Conservation (phyloP, 2,888 invertebrate genomes). For the Meganola albula region DNA sequence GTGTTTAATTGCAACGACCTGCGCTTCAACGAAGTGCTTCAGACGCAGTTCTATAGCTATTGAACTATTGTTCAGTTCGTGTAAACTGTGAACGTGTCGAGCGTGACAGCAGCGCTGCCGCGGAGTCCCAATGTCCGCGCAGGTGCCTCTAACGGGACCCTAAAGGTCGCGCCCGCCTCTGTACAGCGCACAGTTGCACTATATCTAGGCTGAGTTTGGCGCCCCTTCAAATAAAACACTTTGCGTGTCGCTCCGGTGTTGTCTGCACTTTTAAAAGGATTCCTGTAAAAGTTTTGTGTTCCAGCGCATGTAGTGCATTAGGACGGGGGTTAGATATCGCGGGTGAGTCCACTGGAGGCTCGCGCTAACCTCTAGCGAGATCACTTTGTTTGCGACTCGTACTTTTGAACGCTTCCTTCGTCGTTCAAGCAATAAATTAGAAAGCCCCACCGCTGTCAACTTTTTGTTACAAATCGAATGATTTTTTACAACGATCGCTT, state of each 20-base stretch:
- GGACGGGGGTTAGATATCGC: no score
- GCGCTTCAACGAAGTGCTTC: no score
- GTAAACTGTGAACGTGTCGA: no score
- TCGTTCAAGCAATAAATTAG: constrained; percentile 54
- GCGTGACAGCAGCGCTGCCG: constrained; percentile 26
- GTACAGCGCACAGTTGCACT: constrained; percentile 4
- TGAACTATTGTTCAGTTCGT: no score
- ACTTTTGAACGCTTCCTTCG: constrained; percentile 39
- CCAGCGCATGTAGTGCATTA: no score
- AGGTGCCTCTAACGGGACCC: constrained; percentile 57
- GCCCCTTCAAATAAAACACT: constrained; percentile 5
- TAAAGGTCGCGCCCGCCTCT: constrained; percentile 49
- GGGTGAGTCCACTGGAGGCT: no score
- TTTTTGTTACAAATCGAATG: constrained; percentile 31
- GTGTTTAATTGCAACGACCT: no score
- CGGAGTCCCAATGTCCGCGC: constrained; percentile 54
- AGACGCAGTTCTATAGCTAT: no score
- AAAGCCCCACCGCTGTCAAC: constrained; percentile 40
- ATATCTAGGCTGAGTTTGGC: constrained; percentile 4
- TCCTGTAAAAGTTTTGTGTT: constrained; percentile 12
- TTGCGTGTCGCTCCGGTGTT: constrained; percentile 1
- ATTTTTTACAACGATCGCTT: constrained; percentile 45
- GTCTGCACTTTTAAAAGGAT: constrained; percentile 13
- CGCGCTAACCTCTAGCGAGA: constrained; percentile 36
- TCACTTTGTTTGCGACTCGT: constrained; percentile 42